These are phyloP conservation scores for Echinarachnius parma DNA, from an alignment of 53 echinoderm and acorn worm genomes.

Conservation along the genomic window DNA sequence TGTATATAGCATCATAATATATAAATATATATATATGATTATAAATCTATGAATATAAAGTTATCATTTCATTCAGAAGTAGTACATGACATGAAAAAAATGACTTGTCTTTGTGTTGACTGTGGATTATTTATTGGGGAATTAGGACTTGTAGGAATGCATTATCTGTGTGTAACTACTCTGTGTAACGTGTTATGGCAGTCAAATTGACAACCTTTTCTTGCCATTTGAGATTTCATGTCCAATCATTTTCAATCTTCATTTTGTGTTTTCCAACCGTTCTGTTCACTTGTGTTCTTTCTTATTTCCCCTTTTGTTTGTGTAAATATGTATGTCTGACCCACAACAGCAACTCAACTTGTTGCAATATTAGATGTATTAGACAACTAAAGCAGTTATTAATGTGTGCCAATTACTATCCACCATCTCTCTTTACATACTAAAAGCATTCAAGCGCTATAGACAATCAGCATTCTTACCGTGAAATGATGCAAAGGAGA, in stretches of 20 bases:
- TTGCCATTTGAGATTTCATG: too few relatives aligned
- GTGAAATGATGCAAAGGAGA: too few relatives aligned
- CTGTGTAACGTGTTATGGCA: too few relatives aligned
- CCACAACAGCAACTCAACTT: constrained; percentile 10
- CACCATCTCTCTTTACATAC: too few relatives aligned
- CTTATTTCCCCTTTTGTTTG: constrained; percentile 16
- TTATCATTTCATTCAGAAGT: constrained; percentile 31
- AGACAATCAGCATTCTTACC: too few relatives aligned
- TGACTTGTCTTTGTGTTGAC: constrained; percentile 7
- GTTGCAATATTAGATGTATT: constrained; percentile 29
- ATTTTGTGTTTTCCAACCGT: too few relatives aligned
- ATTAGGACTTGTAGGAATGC: constrained; percentile 18
- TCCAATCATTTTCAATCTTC: too few relatives aligned
- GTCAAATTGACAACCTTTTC: too few relatives aligned
- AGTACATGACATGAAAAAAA: constrained; percentile 10
- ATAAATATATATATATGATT: constrained; percentile 43
- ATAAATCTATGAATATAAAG: constrained; percentile 45
- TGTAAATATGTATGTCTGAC: constrained; percentile 15
- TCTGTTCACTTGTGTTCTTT: constrained; percentile 16
- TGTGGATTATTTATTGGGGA: constrained; percentile 41
- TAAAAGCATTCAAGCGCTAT: too few relatives aligned
- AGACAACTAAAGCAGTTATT: too few relatives aligned
- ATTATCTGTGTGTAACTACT: constrained; percentile 21
- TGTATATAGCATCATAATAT: constrained; percentile 48
- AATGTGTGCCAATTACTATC: too few relatives aligned